These are phyloP conservation scores for Lordiphosa fenestrarum DNA, from an alignment of 2,888 invertebrate genomes.

Conservation along the genomic window DNA sequence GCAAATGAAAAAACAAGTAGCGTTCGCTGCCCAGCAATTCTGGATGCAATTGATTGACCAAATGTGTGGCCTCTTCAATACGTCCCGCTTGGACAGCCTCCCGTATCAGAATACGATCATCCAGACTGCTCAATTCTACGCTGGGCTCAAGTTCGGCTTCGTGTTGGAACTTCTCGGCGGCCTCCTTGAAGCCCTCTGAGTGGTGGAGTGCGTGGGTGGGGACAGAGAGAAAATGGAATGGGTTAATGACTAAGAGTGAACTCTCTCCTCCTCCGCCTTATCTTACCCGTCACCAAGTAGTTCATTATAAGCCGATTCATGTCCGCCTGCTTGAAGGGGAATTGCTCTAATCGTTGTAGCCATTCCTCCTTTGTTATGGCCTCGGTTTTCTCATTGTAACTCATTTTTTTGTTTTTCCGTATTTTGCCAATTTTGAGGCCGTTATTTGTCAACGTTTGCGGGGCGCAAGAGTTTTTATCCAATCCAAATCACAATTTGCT, in stretches of 20 bases:
- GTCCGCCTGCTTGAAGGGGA: constrained; percentile 92
- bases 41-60: constrained; percentile 96
- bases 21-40: constrained; percentile 96
- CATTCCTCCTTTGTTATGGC: constrained; percentile 79
- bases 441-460: constrained; percentile 37
- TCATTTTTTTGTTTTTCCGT: constrained; percentile 78
- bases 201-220: background rate
- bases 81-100: constrained; percentile 96
- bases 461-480: no score
- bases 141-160: constrained; percentile 93
- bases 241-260: background rate
- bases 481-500: no score
- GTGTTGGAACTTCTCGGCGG: constrained; percentile 96
- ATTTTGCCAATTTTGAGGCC: constrained; percentile 79
- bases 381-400: constrained; percentile 79
- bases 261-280: background rate
- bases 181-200: constrained; percentile 96
- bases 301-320: constrained; percentile 99
- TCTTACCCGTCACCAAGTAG: constrained; percentile 95
- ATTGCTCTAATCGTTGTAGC: constrained; percentile 78
- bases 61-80: constrained; percentile 94
- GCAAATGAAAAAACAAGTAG: constrained; percentile 96
- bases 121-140: constrained; percentile 90
- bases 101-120: constrained; percentile 94
- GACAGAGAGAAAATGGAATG: no score